phyloP scores from a whole-genome alignment of 2,113 vertebrate genomes.

The Thinocorus orbignyianus region DNA sequence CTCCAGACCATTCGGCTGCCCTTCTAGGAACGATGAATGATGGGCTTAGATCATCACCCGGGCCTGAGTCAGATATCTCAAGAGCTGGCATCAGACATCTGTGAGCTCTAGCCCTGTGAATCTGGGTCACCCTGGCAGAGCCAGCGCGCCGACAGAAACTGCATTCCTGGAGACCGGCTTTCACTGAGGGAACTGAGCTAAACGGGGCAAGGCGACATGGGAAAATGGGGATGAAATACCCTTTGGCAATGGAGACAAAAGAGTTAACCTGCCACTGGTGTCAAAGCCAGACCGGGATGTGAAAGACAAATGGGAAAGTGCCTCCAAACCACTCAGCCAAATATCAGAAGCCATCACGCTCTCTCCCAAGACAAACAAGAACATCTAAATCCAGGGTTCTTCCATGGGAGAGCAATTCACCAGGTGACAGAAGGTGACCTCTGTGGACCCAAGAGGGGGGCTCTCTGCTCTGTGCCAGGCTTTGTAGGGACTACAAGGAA shows the following conservation, averaged over 20 bases:
- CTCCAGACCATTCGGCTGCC: neutral
- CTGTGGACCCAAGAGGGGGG: neutral
- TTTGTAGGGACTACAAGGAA: neutral
- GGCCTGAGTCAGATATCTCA: neutral
- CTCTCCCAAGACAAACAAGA: neutral
- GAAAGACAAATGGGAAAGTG: neutral
- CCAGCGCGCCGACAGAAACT: accelerated
- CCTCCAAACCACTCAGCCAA: accelerated
- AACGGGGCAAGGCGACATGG: accelerated
- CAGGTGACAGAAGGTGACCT: neutral
- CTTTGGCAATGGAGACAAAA: neutral
- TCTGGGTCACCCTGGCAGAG: neutral
- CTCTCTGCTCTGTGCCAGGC: neutral
- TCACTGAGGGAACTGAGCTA: neutral
- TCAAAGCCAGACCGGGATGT: neutral
- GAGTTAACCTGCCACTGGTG: neutral
- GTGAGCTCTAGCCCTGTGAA: neutral
- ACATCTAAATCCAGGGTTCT: neutral
- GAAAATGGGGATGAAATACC: neutral
- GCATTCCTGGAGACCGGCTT: neutral
- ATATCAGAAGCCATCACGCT: neutral
- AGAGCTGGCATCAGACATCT: neutral
- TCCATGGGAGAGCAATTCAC: neutral
- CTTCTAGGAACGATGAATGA: constrained; percentile 36
- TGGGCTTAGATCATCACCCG: neutral